Conservation (phyloP, 2,797 vertebrate genomes). For the Garrulus glandarius region DNA sequence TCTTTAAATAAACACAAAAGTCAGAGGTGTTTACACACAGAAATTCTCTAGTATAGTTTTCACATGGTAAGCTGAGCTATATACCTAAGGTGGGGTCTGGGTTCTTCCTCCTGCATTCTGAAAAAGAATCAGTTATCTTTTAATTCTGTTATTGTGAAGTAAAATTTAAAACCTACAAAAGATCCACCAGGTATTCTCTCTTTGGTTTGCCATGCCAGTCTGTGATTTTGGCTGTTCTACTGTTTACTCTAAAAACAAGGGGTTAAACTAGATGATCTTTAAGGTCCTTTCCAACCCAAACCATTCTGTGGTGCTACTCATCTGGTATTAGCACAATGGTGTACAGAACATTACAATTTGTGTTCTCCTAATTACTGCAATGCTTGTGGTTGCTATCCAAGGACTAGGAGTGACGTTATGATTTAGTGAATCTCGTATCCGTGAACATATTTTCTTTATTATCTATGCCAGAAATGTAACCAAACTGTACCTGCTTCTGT, state of each 20-base stretch:
- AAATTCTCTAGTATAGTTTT: neutral
- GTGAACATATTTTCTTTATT: neutral
- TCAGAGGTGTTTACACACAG: neutral
- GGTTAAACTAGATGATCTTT: neutral
- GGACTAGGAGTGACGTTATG: neutral
- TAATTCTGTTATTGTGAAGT: neutral
- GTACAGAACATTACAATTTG: neutral
- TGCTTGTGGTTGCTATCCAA: neutral
- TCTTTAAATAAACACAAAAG: neutral
- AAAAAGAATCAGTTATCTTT: neutral
- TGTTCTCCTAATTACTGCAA: neutral
- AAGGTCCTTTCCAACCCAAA: neutral
- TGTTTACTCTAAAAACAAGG: neutral
- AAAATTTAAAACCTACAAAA: neutral
- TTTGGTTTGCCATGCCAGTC: neutral
- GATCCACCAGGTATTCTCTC: neutral
- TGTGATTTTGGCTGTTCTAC: neutral
- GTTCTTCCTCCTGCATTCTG: neutral
- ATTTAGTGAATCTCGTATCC: neutral
- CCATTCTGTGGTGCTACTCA: neutral
- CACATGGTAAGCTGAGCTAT: neutral
- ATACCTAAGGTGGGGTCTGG: neutral
- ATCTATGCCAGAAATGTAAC: neutral
- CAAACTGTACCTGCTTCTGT: neutral
- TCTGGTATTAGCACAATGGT: neutral